Base-by-base conservation (phyloP, 2,888 invertebrate genomes). In the Prionchulus punctatus region DNA sequence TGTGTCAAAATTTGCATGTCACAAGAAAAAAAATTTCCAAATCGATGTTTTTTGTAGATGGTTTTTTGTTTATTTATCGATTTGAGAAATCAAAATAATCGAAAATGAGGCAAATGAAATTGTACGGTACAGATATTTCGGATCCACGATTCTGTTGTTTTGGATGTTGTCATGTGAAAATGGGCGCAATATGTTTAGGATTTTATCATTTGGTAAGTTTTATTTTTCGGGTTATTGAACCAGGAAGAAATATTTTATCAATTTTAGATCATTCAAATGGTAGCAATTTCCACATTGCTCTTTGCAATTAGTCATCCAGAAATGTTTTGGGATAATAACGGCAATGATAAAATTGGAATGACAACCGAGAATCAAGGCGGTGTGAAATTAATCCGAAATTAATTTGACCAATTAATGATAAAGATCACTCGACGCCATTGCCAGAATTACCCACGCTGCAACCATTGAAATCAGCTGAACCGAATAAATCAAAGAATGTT, bases 101-200 rank as follows among this genome's bases (percentile, higher is more conserved):
- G n/a, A 7, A 23, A 26, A 50, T 50, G 50, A 4, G 50, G 25
- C 25, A 28, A 25, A 12, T 18, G 3, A 50, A 50, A 28, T 4
- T 36, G 7, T 18, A 36, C 36, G 36, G 50, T 50, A 18, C 23
- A 12, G 21, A 18, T 23, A 26, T 26, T n/a, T 15, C 18, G 27
- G 53, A 53, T 30, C 55, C 57, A 21, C 43, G 43, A 21, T 57
- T 54, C 30, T 31, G 51, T 18, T 57, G 57, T 31, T 55, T 21
- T 51, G 57, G 57, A 1, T 57, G 57, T 28, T 57, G 57, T 23
- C 57, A 57, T 45, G 57, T 57, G 23, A 30, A 15, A 4, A 51
- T 43, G 15, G 56, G 43, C 2, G 51, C 51, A 1, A 36, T 51
- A 4, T 27, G 27, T 15, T 30, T 55, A 2, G 55, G 55, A 2